A percentile compares a stretch with the other conserved stretches of the same genome.
phyloP scores from a whole-genome alignment of 1,140 invertebrate species.

The Carposina sasakii region DNA sequence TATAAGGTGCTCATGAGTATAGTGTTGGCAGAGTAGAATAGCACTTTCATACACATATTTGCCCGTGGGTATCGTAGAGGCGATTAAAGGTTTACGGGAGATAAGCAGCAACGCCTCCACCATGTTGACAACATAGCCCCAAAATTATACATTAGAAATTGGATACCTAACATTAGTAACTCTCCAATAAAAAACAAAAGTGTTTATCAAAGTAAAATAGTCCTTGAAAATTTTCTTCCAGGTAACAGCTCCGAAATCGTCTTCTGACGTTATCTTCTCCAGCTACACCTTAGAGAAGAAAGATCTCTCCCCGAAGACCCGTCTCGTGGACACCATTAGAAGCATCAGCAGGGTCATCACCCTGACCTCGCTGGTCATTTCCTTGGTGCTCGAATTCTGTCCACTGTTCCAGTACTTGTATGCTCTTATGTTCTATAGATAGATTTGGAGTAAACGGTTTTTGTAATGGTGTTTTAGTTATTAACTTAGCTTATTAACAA shows the following conservation, averaged over 20 bases:
- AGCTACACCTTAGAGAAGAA: conserved; percentile 38
- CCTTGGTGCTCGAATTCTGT: conserved; percentile 42
- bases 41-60: not conserved
- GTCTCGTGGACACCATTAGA: conserved; percentile 37
- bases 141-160: too few relatives aligned
- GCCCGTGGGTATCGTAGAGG: not conserved
- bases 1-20: too few relatives aligned
- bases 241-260: conserved; percentile 43
- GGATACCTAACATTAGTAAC: conserved; percentile 4
- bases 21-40: not conserved
- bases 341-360: conserved; percentile 37
- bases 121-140: too few relatives aligned
- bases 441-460: too few relatives aligned
- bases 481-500: too few relatives aligned
- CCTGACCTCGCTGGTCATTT: conserved; percentile 29
- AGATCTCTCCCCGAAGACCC: conserved; percentile 30
- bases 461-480: too few relatives aligned
- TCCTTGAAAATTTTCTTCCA: conserved; percentile 28
- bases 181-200: conserved; percentile 2
- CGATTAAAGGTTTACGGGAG: not conserved
- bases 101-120: too few relatives aligned
- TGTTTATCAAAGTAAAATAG: not conserved
- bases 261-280: conserved; percentile 23
- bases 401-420: conserved; percentile 34
- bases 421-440: too few relatives aligned